Evolutionary conservation across 2,888 invertebrate species (phyloP).

Genomic region (Lepas anatifera): DNA sequence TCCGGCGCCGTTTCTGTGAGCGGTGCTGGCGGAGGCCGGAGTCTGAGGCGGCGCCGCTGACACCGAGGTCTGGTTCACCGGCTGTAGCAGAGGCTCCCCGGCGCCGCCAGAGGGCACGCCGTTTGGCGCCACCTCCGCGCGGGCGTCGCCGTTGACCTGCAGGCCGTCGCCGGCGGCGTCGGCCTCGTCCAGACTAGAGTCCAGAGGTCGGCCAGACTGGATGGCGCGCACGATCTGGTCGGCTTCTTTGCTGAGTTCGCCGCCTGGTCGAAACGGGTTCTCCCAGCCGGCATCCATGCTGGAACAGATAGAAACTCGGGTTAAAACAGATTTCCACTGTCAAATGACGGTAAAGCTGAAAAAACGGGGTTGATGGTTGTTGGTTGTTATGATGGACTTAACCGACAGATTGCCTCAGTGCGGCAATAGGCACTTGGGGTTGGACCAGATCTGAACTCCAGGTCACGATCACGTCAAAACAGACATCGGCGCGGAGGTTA

Average conservation of each 20-base stretch:
- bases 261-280: constrained; percentile 93
- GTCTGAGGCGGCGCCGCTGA: constrained; percentile 25
- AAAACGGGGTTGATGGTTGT: no score
- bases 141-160: not conserved
- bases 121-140: not conserved
- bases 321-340: no score
- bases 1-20: not conserved
- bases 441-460: no score
- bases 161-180: not conserved
- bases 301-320: not conserved
- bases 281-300: constrained; percentile 56
- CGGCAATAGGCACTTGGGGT: no score
- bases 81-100: not conserved
- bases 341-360: no score
- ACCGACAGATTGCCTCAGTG: no score
- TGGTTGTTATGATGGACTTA: no score
- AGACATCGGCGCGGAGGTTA: no score
- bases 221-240: constrained; percentile 92
- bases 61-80: not conserved
- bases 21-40: constrained; percentile 13
- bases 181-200: constrained; percentile 34
- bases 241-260: constrained; percentile 85
- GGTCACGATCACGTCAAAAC: no score
- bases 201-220: constrained; percentile 74
- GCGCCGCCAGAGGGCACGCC: not conserved